Conservation (phyloP, 2,797 vertebrate genomes). For the Echeneis naucrates region DNA sequence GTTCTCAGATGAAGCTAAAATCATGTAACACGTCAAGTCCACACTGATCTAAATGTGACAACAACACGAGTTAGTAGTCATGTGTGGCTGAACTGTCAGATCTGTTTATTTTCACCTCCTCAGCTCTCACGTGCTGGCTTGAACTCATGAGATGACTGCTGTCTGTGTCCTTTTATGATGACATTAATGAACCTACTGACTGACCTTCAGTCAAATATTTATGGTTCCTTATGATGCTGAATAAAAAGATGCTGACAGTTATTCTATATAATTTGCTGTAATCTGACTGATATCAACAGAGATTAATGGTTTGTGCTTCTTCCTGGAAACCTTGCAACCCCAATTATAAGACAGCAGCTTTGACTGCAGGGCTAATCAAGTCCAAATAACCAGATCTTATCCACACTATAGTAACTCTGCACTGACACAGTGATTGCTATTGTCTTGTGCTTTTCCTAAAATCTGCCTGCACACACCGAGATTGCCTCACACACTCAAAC, state of each 20-base stretch:
- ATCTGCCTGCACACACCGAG: conserved; percentile 42
- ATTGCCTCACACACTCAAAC: conserved; percentile 32
- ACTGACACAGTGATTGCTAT: conserved; percentile 30
- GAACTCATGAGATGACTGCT: conserved; percentile 44
- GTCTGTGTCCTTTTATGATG: conserved; percentile 52
- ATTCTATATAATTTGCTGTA: background rate
- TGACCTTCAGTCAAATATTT: conserved; percentile 37
- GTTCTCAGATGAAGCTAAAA: conserved; percentile 8
- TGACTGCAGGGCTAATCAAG: conserved; percentile 27
- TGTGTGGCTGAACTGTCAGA: conserved; percentile 55
- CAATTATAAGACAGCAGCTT: conserved; percentile 12
- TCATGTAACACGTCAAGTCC: conserved; percentile 1
- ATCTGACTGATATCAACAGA: conserved; percentile 17
- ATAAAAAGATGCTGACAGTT: conserved; percentile 18
- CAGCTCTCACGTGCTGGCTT: conserved; percentile 46
- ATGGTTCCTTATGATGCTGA: background rate
- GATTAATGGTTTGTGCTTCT: conserved; percentile 15
- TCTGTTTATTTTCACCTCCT: conserved; percentile 62
- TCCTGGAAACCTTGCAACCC: background rate
- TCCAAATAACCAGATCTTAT: conserved; percentile 35
- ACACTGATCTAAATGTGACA: conserved; percentile 33
- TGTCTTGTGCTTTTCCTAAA: conserved; percentile 38
- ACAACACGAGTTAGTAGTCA: conserved; percentile 32
- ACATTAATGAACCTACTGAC: conserved; percentile 25
- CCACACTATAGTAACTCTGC: conserved; percentile 9